Base-by-base conservation (phyloP, 2,797 vertebrate genomes). In the Prionace glauca region DNA sequence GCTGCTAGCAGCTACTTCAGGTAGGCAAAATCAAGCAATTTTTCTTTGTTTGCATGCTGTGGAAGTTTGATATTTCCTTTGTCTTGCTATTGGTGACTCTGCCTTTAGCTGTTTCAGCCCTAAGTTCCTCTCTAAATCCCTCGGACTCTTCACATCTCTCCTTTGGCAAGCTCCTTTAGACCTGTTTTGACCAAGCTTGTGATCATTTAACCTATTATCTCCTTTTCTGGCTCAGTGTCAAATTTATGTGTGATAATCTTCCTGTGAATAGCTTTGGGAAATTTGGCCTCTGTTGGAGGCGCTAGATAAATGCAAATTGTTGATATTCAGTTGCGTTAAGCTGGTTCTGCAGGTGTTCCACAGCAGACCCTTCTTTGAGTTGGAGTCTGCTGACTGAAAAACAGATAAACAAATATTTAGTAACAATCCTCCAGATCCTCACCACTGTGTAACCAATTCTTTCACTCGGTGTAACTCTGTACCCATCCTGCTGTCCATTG, bases 1-100 rank as follows among this genome's bases (percentile, higher is more conserved):
- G 99, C 99, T 0, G 98, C 99, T 96, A 99, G 99, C 97, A 98
- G 99, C 96, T 99, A 99, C 96, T 99, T 99, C 98, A 99, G 99
- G 99, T 99, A 97, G 20, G 90, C 62, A 41, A 41, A 67, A 92
- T 36, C 71, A 96, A 56, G n/a, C 45, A 65, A 9, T 0, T 14
- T 87, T 67, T 18, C 84, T 95, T 45, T 84, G n/a, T 77, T 56
- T 18, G 67, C 32, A 10, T 26, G 22, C 26, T 56, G 1, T 14
- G n/a, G 20, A 67, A 22, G n/a, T 87, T 88, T 26, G 95, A 84
- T 87, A 92, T 69, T 92, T 87, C 74, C 56, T 56, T n/a, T 24
- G n/a, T 12, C 45, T 14, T 2, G 14, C 29, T 10, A 8, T 77
- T 11, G 26, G 88, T 24, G 14, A 45, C 20, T 9, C 2, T 69